These are phyloP conservation scores for Delia radicum DNA, from an alignment of 1,140 invertebrate genomes.

Conservation along the genomic window DNA sequence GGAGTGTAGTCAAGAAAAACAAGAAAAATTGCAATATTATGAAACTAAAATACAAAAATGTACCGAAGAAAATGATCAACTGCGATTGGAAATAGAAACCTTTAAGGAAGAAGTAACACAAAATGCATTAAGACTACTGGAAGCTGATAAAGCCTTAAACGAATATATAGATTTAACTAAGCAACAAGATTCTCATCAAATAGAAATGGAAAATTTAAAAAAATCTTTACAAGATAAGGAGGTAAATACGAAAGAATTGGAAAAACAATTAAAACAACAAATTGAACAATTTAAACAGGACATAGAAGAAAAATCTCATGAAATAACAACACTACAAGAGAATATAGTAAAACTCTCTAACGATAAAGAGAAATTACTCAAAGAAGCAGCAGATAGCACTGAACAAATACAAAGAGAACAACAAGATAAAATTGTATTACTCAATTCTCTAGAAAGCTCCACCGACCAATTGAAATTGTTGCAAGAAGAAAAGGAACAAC, in stretches of 20 bases:
- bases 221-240: not conserved
- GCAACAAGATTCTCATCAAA: not conserved
- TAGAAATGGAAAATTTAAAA: not conserved
- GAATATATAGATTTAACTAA: slow-evolving; percentile 2
- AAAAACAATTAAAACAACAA: slow-evolving; percentile 1
- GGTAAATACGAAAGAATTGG: not conserved
- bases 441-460: slow-evolving; percentile 22
- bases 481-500: slow-evolving; percentile 11
- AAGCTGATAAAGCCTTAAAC: slow-evolving; percentile 19
- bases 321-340: not conserved
- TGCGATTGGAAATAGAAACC: slow-evolving; percentile 23
- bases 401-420: slow-evolving; percentile 23
- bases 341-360: not conserved
- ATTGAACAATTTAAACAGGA: not conserved
- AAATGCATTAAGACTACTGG: not conserved
- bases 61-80: slow-evolving; percentile 17
- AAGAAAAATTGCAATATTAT: not conserved
- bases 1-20: not conserved
- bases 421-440: slow-evolving; percentile 20
- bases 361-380: slow-evolving; percentile 5
- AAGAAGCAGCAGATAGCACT: not conserved
- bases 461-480: slow-evolving; percentile 24
- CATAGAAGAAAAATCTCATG: not conserved
- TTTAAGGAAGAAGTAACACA: slow-evolving; percentile 20
- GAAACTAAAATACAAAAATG: not conserved